Evolutionary conservation across 1,140 invertebrate species (phyloP), one percentile per base, ranked within the genome.

Genomic region (Gonioctena quinquepunctata): DNA sequence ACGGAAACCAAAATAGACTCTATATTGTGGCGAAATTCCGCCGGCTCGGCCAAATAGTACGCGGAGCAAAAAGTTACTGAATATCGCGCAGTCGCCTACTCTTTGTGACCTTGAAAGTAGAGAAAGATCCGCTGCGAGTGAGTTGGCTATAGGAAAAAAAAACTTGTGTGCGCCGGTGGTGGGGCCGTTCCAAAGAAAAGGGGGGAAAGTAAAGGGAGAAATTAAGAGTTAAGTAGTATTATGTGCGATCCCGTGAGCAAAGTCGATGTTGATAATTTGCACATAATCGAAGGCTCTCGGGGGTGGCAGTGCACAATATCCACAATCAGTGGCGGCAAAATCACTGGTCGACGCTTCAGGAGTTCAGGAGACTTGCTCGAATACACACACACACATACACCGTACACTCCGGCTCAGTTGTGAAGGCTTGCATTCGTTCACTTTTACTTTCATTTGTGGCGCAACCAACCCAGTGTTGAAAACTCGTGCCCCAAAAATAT

Each of bases 381-480:
- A 74, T 70, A 66, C 52, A 72, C 57, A 73, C 71, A 42, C 11
- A 74, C 68, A 66, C 52, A 72, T 50, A 73, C 71, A 42, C 11
- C 48, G 67, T 54, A 57, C 70, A 71, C 56, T 64, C 26, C 64
- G 56, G 66, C 56, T 57, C 70, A 70, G 71, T 75, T 79, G 70
- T 78, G 76, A 79, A 79, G 78, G 77, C 74, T 74, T 72, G 74
- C 66, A 66, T 73, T 78, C 76, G 78, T 75, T 82, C 79, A 82
- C 81, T 82, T 82, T 82, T 82, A 82, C 81, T 82, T 82, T 81
- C 81, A 82, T 82, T 81, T 81, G 79, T 82, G 79, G 76, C 77
- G 79, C 77, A 82, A 81, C 74, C n/a, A n/a, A n/a, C n/a, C 68
- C 33, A 54, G 72, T 69, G 65, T 74, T 75, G 71, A 72, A 78